phyloP scores from a whole-genome alignment of 2,888 invertebrate species.

The Acronicta aceris region DNA sequence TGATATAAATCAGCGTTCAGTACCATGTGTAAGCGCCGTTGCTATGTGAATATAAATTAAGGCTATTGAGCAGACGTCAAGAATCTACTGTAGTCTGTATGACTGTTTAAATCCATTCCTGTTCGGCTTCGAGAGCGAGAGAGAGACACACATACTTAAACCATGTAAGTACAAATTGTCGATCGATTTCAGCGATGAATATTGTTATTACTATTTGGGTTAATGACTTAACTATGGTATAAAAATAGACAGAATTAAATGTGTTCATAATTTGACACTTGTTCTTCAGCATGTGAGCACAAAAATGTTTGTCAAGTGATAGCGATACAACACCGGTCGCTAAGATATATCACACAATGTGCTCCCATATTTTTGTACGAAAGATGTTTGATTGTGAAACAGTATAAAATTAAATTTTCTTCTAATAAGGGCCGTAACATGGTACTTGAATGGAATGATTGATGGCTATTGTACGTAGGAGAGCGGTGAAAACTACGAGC shows the following conservation, averaged over 20 bases:
- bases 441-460: constrained; percentile 66
- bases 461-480: constrained; percentile 52
- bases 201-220: constrained; percentile 35
- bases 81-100: constrained; percentile 47
- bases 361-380: constrained; percentile 59
- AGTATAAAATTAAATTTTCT: constrained; percentile 63
- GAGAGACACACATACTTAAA: constrained; percentile 40
- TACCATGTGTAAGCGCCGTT: constrained; percentile 67
- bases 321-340: constrained; percentile 49
- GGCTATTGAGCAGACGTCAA: constrained; percentile 65
- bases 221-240: constrained; percentile 37
- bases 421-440: constrained; percentile 57
- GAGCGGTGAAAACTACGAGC: constrained; percentile 41
- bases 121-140: constrained; percentile 53
- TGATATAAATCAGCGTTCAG: constrained; percentile 72
- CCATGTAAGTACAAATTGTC: constrained; percentile 28
- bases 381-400: constrained; percentile 62
- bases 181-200: constrained; percentile 36
- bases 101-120: constrained; percentile 55
- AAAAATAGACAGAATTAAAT: constrained; percentile 37
- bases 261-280: constrained; percentile 37
- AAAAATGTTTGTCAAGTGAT: constrained; percentile 60
- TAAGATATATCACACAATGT: constrained; percentile 51
- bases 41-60: constrained; percentile 77
- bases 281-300: constrained; percentile 41